Conservation (phyloP, 2,797 vertebrate genomes). For the Eospalax fontanierii region DNA sequence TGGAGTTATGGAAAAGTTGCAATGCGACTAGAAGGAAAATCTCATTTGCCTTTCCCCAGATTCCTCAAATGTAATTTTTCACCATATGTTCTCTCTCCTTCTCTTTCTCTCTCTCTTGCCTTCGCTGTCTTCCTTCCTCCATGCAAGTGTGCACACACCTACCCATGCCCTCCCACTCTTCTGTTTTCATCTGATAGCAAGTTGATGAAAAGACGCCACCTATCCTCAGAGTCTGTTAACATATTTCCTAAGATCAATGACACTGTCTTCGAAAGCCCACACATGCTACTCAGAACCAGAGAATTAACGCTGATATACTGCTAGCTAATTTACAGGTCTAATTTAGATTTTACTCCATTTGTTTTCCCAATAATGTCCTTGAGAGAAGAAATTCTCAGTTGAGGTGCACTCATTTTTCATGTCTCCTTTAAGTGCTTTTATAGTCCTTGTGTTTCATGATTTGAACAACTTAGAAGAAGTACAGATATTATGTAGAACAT, state of each 20-base stretch:
- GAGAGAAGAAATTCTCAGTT: background rate
- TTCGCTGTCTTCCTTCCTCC: background rate
- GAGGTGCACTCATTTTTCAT: background rate
- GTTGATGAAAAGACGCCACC: background rate
- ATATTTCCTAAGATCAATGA: background rate
- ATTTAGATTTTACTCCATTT: background rate
- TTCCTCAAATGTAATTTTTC: conserved; percentile 20
- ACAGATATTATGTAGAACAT: background rate
- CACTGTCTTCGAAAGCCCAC: background rate
- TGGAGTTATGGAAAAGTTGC: background rate
- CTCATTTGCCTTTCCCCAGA: background rate
- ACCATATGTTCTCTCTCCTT: background rate
- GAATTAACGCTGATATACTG: background rate
- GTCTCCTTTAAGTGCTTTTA: background rate
- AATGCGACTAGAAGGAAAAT: background rate
- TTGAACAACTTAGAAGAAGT: background rate
- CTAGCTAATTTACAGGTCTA: background rate
- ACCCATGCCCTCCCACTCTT: background rate
- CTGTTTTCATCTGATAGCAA: conserved; percentile 10
- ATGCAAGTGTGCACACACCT: too few relatives aligned
- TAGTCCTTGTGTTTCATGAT: background rate
- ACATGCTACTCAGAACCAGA: background rate
- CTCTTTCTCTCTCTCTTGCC: background rate
- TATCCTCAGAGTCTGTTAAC: background rate
- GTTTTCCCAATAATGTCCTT: background rate